A percentile compares a stretch with the other conserved stretches of the same genome.
Conservation (phyloP, 92 coral and sea anemone species). For the Actinernus sp. region DNA sequence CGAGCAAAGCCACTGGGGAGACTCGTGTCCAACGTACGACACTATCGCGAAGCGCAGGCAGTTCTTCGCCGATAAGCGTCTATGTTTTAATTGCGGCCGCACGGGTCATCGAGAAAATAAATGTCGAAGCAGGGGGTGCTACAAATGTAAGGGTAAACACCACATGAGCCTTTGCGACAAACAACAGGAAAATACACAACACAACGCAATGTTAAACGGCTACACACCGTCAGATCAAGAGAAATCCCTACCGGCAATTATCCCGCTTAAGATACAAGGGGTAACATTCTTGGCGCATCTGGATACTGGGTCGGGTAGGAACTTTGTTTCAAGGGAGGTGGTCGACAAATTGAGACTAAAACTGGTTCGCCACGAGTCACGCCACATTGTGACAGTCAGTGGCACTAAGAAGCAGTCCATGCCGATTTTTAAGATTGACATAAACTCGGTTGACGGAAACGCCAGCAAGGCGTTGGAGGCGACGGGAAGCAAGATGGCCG, state of each 20-base stretch:
- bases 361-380: conserved; percentile 52
- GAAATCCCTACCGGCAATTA: conserved; percentile 59
- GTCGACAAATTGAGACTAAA: conserved; percentile 14
- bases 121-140: conserved; percentile 54
- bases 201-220: conserved; percentile 23
- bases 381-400: conserved; percentile 52
- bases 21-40: neutral
- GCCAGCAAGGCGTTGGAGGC: conserved; percentile 20
- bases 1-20: conserved; percentile 27
- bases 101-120: conserved; percentile 42
- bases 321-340: conserved; percentile 52
- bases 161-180: conserved; percentile 67
- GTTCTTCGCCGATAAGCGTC: conserved; percentile 51
- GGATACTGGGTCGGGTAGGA: conserved; percentile 66
- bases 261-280: conserved; percentile 45
- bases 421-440: conserved; percentile 22
- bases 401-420: conserved; percentile 51
- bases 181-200: neutral
- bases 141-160: conserved; percentile 55
- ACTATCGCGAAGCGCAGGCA: conserved; percentile 39
- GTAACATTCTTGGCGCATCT: conserved; percentile 49
- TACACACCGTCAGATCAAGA: conserved; percentile 39
- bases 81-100: conserved; percentile 61
- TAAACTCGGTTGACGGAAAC: conserved; percentile 36
- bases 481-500: conserved; percentile 27